A percentile compares a stretch with the other conserved stretches of the same genome.
These are phyloP conservation scores for Molossus alvarezi DNA, from an alignment of 2,797 vertebrate genomes.

Conservation along the genomic window DNA sequence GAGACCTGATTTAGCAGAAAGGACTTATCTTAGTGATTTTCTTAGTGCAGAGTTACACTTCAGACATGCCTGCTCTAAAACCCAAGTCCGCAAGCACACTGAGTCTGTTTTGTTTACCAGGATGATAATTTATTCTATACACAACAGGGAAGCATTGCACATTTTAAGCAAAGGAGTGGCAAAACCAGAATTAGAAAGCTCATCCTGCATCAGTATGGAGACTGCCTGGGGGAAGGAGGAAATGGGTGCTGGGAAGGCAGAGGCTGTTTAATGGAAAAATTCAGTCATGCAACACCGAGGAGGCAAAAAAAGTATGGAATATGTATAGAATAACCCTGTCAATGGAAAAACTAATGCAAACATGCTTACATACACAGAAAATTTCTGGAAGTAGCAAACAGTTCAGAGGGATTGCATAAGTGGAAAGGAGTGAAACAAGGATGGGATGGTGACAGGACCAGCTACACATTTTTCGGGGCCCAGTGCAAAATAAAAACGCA, in stretches of 20 bases:
- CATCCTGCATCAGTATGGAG: neutral
- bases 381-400: conserved; percentile 27
- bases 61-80: neutral
- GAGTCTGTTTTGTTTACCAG: neutral
- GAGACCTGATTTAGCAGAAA: neutral
- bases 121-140: neutral
- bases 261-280: neutral
- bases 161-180: conserved; percentile 33
- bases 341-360: neutral
- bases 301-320: conserved; percentile 4
- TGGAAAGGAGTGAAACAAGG: neutral
- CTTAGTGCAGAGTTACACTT: neutral
- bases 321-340: neutral
- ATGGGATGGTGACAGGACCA: neutral
- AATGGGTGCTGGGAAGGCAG: neutral
- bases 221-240: neutral
- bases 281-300: neutral
- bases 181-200: conserved; percentile 5
- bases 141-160: neutral
- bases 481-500: neutral
- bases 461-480: neutral
- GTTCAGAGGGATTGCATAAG: neutral
- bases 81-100: neutral
- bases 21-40: neutral
- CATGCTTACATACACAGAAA: neutral